Base-by-base conservation (phyloP, 2,888 invertebrate species). In the Plagiodera versicolora region DNA sequence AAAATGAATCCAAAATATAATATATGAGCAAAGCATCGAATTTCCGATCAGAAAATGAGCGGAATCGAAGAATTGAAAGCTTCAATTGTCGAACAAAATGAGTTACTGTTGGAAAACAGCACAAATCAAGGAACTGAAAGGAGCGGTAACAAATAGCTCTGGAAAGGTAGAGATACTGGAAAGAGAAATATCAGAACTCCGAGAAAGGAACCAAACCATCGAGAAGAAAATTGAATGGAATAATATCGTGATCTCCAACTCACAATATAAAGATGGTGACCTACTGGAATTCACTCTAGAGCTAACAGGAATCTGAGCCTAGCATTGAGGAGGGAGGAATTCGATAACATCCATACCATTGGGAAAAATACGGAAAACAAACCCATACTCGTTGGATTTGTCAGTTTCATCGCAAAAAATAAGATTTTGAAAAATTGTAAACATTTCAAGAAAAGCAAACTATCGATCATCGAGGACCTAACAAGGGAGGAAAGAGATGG, bases 401-500 rank as follows among this genome's bases (percentile, higher is more conserved):
- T 20, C 48, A 48, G 48, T 24, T 48, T 20, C 20, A 48, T 48
- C 9, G 24, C 20, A 48, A 48, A 48, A 24, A 20, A 11, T 11
- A 48, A 20, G 24, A 14, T 48, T n/a, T 20, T 48, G 20, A 48
- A 48, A 48, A 48, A 48, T 48, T 20, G 48, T 20, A 48, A 48
- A 48, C 20, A 20, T 20, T 24, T 48, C 20, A 48, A 48, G 24
- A 24, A n/a, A 48, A 48, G 48, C 19, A 18, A 48, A 11, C 24
- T 48, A 48, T 48, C 48, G 24, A 48, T 48, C 24, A 14, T 48
- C 20, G 24, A 48, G 24, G 20, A 48, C 48, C 11, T 19, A 11
- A 48, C 48, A n/a, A 11, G 20, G 48, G n/a, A 48, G 24, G 48
- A 48, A 48, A 48, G 48, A 48, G 48, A 11, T 20, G 48, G 24